Percentiles rank a stretch among this genome's conserved stretches.
phyloP scores from a whole-genome alignment of 2,888 invertebrate genomes.

The Dicycla oo region DNA sequence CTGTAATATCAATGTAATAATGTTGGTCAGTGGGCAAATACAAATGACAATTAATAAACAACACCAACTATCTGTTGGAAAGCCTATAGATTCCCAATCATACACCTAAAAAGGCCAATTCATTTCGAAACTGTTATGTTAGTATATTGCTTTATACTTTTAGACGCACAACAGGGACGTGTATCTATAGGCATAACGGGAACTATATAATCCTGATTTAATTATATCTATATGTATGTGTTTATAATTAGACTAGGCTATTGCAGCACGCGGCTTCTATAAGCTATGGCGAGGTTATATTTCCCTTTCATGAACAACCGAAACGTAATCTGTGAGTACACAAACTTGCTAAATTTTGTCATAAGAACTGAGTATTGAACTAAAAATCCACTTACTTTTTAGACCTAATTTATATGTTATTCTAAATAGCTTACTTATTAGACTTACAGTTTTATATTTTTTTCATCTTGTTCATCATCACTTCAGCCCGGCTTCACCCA shows the following conservation, averaged over 20 bases:
- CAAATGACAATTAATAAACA: not conserved
- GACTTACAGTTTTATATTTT: constrained; percentile 15
- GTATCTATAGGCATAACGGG: not conserved
- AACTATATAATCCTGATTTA: constrained; percentile 36
- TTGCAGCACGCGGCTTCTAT: constrained; percentile 51
- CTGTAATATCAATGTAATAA: constrained; percentile 16
- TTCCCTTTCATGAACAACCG: constrained; percentile 49
- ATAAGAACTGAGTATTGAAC: constrained; percentile 44
- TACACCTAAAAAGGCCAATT: not conserved
- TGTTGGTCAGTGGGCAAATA: constrained; percentile 10
- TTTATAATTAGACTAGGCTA: constrained; percentile 40
- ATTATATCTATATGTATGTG: constrained; percentile 48
- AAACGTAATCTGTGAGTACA: constrained; percentile 46
- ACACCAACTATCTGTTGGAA: constrained; percentile 1
- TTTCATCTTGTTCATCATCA: too few relatives aligned
- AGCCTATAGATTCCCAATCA: constrained; percentile 3
- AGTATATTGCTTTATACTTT: not conserved
- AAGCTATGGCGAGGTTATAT: constrained; percentile 55
- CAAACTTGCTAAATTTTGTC: constrained; percentile 41
- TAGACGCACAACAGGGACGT: not conserved
- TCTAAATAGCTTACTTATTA: constrained; percentile 17
- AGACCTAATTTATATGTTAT: constrained; percentile 19
- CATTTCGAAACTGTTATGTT: not conserved
- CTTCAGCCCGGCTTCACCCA: too few relatives aligned
- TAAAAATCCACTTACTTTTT: constrained; percentile 36